A percentile compares a stretch with the other conserved stretches of the same genome.
Conservation (phyloP, 2,888 invertebrate genomes). For the Busseola fusca region DNA sequence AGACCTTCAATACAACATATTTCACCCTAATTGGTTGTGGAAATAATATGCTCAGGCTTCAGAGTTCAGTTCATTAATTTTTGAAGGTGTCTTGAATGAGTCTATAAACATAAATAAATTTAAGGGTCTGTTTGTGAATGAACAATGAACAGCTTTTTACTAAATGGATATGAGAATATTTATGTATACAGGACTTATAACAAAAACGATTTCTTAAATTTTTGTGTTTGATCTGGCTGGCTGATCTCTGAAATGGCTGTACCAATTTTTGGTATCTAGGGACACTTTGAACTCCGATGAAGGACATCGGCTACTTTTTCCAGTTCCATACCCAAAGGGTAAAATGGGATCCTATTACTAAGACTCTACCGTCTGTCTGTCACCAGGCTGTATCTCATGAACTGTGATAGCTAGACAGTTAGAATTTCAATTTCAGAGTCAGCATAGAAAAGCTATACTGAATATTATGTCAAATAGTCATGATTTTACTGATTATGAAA, state of each 20-base stretch:
- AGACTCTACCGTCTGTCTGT: too few relatives aligned
- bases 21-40: slow-evolving; percentile 6
- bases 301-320: too few relatives aligned
- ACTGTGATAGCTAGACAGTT: too few relatives aligned
- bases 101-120: too few relatives aligned
- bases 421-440: background rate
- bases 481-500: background rate
- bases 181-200: background rate
- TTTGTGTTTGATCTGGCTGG: background rate
- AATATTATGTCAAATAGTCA: background rate
- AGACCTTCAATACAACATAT: slow-evolving; percentile 26
- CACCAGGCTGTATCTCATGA: too few relatives aligned
- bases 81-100: background rate
- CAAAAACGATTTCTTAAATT: background rate
- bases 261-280: background rate
- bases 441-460: background rate
- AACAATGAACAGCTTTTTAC: background rate
- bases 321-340: too few relatives aligned
- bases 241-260: background rate
- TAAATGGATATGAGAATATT: background rate
- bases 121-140: too few relatives aligned
- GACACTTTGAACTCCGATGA: too few relatives aligned
- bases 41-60: background rate
- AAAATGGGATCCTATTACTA: too few relatives aligned
- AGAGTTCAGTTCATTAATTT: background rate